These are phyloP conservation scores for Phania funesta DNA, from an alignment of 2,888 invertebrate genomes.

Conservation along the genomic window DNA sequence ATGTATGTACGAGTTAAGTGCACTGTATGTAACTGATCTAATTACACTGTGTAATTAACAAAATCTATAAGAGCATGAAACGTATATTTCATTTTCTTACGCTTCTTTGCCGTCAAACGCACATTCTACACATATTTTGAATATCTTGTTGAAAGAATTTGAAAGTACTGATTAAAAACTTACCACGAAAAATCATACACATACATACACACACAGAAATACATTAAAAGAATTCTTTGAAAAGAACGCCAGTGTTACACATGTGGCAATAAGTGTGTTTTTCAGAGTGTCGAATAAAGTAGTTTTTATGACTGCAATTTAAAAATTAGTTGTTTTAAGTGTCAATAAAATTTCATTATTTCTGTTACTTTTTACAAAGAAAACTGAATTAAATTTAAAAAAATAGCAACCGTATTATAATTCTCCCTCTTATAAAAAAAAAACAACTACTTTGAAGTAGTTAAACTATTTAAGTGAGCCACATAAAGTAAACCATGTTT, in stretches of 20 bases:
- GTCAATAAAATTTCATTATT: constrained; percentile 20
- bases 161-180: background rate
- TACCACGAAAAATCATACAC: background rate
- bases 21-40: constrained; percentile 42
- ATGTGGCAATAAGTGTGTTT: background rate
- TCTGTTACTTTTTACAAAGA: background rate
- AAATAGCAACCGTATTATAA: too few relatives aligned
- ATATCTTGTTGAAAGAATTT: constrained; percentile 15
- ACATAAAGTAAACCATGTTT: too few relatives aligned
- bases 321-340: constrained; percentile 47
- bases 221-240: constrained; percentile 1
- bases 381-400: too few relatives aligned
- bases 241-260: background rate
- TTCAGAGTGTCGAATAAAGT: constrained; percentile 3
- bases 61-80: constrained; percentile 47
- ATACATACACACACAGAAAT: constrained; percentile 2
- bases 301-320: constrained; percentile 39
- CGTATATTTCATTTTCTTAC: background rate
- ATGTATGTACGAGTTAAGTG: background rate
- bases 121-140: background rate
- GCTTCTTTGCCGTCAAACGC: background rate
- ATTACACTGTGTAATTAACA: constrained; percentile 48
- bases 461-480: too few relatives aligned
- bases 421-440: too few relatives aligned
- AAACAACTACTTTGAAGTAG: too few relatives aligned